Conservation (phyloP, 2,888 invertebrate species). For the Heteromyza rotundicornis region DNA sequence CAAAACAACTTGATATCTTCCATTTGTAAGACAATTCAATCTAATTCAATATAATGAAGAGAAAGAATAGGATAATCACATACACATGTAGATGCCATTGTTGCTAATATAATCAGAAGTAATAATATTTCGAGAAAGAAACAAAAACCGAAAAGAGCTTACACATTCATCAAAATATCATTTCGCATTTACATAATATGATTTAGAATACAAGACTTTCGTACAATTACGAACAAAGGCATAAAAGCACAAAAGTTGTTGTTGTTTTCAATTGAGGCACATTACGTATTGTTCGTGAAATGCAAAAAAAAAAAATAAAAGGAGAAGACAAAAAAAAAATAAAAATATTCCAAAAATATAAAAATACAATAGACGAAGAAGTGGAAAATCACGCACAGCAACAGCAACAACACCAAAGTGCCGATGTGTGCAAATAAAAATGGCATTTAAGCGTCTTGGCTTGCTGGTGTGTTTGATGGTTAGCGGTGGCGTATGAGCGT, state of each 20-base stretch:
- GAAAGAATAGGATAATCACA: too few relatives aligned
- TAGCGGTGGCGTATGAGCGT: background rate
- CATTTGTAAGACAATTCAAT: too few relatives aligned
- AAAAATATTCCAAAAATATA: conserved; percentile 22
- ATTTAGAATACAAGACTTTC: too few relatives aligned
- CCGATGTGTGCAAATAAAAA: conserved; percentile 48
- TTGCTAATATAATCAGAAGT: too few relatives aligned
- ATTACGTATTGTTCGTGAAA: conserved; percentile 8
- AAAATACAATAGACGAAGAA: conserved; percentile 17
- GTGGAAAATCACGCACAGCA: conserved; percentile 39
- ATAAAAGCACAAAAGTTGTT: background rate
- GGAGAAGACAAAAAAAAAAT: conserved; percentile 22
- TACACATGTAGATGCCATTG: too few relatives aligned
- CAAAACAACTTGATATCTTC: too few relatives aligned
- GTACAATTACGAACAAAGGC: too few relatives aligned
- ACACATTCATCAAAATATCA: too few relatives aligned
- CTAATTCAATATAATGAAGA: too few relatives aligned
- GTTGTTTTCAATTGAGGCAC: background rate
- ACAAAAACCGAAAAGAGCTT: too few relatives aligned
- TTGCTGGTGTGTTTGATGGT: background rate
- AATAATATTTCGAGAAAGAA: too few relatives aligned
- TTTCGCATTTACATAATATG: too few relatives aligned
- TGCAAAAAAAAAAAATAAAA: conserved; percentile 13
- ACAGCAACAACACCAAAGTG: conserved; percentile 34
- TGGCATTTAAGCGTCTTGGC: conserved; percentile 25